Evolutionary conservation across 2,797 vertebrate species (phyloP), one percentile per base, ranked within the genome.

Genomic region (Lagocephalus sceleratus): DNA sequence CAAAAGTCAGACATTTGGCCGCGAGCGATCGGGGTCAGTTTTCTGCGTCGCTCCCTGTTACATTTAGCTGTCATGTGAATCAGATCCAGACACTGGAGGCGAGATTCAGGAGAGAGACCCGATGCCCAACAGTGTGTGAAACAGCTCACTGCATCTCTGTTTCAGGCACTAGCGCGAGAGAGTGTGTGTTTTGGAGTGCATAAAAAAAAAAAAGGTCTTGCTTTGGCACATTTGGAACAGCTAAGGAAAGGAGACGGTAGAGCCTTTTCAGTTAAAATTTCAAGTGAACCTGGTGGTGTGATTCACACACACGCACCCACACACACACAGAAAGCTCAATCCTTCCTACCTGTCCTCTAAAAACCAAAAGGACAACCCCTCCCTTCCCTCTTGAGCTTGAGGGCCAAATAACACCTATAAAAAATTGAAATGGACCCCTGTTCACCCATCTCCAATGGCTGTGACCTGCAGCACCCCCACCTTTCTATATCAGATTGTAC

Each of bases 261-360:
- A 68, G 48, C 41, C 60, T 62, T 72, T 76, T 71, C 62, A 66
- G 71, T 68, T 20, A 46, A 63, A 75, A 73, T 63, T 81, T 68
- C 67, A 73, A 60, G 73, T 48, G 64, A 73, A 62, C 69, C 68
- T 60, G 76, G 73, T 70, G 32, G 55, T 84, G 52, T 62, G 57
- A 53, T 74, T 78, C 63, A 1, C 47, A 22, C 47, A 38, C 63
- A 39, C 48, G 42, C 46, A 38, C 47, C 50, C 57, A 53, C 62
- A 51, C 66, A 42, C 70, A 39, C 62, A 56, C 56, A 50, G 14
- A 17, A 3, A 35, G 32, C 43, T 19, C 48, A 12, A 70, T 70
- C 73, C 76, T 86, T 78, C 71, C 57, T 38, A 73, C 76, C 75
- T 81, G 79, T 81, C 84, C 85, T 87, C 81, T 82, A 83, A 79